Evolutionary conservation across 1,140 invertebrate species (phyloP).

Genomic region (Tachypleus tridentatus): DNA sequence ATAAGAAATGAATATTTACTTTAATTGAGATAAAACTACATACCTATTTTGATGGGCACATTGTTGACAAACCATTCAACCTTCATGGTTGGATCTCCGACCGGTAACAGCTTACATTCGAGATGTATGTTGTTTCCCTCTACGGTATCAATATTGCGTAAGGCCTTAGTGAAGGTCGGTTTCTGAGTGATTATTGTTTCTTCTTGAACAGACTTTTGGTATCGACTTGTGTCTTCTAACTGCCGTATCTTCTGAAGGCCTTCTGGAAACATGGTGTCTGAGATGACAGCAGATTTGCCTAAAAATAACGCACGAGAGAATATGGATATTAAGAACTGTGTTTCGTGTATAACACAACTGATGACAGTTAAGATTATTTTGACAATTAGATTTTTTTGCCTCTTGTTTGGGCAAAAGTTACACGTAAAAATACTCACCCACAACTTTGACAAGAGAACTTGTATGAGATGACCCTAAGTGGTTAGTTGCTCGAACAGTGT

Average conservation of each 20-base stretch:
- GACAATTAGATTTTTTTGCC: too few relatives aligned
- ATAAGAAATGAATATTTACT: too few relatives aligned
- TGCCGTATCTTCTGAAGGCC: constrained; percentile 88
- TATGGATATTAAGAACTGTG: too few relatives aligned
- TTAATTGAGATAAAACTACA: too few relatives aligned
- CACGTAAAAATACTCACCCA: constrained; percentile 28
- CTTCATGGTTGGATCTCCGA: constrained; percentile 87
- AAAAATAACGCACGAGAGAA: too few relatives aligned
- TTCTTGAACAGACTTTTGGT: constrained; percentile 54
- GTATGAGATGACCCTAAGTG: constrained; percentile 83
- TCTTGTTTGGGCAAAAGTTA: too few relatives aligned
- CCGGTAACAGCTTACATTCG: constrained; percentile 81
- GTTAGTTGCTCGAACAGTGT: constrained; percentile 84
- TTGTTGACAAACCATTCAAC: constrained; percentile 98
- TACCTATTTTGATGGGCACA: constrained; percentile 46
- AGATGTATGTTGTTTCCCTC: constrained; percentile 86
- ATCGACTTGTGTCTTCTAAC: constrained; percentile 72
- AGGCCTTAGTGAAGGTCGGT: constrained; percentile 72
- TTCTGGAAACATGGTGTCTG: constrained; percentile 88
- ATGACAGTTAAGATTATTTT: too few relatives aligned
- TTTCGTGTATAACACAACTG: too few relatives aligned
- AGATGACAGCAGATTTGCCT: constrained; percentile 47
- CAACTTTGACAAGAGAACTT: constrained; percentile 68
- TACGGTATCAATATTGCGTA: constrained; percentile 81
- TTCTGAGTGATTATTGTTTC: constrained; percentile 65